A percentile compares a stretch with the other conserved stretches of the same genome.
Evolutionary conservation across 2,888 invertebrate species (phyloP).

Genomic region (Alcis repandata): DNA sequence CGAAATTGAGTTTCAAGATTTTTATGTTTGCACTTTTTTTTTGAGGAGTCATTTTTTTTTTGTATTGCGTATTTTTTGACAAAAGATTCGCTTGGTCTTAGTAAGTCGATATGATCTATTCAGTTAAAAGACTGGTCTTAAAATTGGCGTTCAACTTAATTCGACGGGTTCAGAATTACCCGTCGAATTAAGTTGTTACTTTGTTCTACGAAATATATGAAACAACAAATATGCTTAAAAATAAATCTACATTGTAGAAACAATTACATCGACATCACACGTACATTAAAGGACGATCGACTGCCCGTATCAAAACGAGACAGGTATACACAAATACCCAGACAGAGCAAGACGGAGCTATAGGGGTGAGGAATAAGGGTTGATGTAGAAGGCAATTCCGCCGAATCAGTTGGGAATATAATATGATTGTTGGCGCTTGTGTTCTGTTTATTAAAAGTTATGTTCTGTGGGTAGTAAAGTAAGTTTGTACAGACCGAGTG

Average conservation of each 20-base stretch:
- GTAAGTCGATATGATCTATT: too few relatives aligned
- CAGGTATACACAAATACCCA: slow-evolving; percentile 21
- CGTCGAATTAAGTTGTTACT: too few relatives aligned
- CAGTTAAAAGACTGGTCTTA: too few relatives aligned
- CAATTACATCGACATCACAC: slow-evolving; percentile 9
- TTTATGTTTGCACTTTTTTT: too few relatives aligned
- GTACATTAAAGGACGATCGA: slow-evolving; percentile 27
- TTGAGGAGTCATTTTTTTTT: too few relatives aligned
- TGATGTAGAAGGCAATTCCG: slow-evolving; percentile 59
- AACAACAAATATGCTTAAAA: background rate
- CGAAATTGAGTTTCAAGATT: too few relatives aligned
- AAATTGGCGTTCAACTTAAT: too few relatives aligned
- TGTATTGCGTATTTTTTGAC: too few relatives aligned
- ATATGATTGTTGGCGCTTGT: slow-evolving; percentile 51
- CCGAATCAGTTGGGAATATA: slow-evolving; percentile 55
- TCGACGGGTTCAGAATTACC: too few relatives aligned
- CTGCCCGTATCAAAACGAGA: slow-evolving; percentile 41
- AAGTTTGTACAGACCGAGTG: background rate
- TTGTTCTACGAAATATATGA: too few relatives aligned
- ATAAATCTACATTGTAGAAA: background rate
- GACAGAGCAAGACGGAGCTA: slow-evolving; percentile 45
- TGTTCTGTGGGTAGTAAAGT: slow-evolving; percentile 11
- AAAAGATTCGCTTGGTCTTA: too few relatives aligned
- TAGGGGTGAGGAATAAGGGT: slow-evolving; percentile 58
- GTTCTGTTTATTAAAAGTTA: slow-evolving; percentile 34